Percentiles rank a stretch among this genome's conserved stretches.
phyloP scores from a whole-genome alignment of 2,888 invertebrate genomes.

The Rotaria socialis region DNA sequence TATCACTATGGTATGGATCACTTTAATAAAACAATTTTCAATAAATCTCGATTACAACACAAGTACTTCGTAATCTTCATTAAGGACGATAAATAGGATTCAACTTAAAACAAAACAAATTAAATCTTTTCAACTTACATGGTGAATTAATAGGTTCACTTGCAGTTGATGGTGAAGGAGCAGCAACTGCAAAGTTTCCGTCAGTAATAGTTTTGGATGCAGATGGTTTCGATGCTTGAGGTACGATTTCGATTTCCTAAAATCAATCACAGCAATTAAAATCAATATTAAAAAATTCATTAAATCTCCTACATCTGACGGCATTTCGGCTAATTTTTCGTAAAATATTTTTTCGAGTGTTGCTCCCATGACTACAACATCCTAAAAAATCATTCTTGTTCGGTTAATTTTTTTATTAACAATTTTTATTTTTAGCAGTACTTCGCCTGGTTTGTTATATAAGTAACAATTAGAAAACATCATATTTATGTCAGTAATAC shows the following conservation, averaged over 20 bases:
- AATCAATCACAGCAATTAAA: background rate
- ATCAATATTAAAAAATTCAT: background rate
- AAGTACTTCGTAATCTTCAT: no score
- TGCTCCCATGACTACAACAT: constrained; percentile 95
- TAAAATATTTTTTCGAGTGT: constrained; percentile 84
- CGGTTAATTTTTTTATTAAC: no score
- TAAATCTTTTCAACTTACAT: background rate
- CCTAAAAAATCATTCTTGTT: constrained; percentile 57
- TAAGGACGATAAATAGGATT: no score
- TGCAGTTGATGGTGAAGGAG: constrained; percentile 5
- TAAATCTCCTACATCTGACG: constrained; percentile 71
- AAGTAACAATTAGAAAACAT: constrained; percentile 97
- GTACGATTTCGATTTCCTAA: constrained; percentile 11
- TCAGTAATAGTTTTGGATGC: background rate
- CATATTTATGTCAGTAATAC: constrained; percentile 87
- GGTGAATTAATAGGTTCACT: constrained; percentile 29
- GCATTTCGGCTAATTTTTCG: constrained; percentile 86
- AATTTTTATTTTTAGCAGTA: background rate
- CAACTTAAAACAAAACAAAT: no score
- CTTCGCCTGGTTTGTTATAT: constrained; percentile 88
- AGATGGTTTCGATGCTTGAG: background rate
- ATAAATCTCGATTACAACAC: no score
- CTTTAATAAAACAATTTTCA: no score
- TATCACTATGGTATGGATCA: no score
- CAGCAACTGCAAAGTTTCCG: background rate